These are phyloP conservation scores for Tenthredo livida DNA, from an alignment of 2,888 invertebrate genomes.

Conservation along the genomic window DNA sequence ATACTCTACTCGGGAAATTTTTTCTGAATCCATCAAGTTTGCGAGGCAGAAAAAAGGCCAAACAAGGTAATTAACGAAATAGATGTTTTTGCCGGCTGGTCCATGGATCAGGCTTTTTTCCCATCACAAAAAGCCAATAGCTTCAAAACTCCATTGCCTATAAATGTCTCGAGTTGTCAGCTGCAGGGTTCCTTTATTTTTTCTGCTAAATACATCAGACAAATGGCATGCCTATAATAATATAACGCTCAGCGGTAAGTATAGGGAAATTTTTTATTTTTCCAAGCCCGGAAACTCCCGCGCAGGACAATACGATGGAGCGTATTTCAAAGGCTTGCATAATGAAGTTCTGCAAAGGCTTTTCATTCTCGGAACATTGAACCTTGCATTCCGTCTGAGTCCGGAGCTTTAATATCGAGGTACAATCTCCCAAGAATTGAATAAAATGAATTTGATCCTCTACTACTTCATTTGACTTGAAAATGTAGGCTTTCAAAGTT, in stretches of 20 bases:
- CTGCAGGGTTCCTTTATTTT: background rate
- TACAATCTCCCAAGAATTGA: slow-evolving; percentile 2
- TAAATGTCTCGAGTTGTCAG: slow-evolving; percentile 19
- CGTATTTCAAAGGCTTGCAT: slow-evolving; percentile 12
- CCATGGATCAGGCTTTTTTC: background rate
- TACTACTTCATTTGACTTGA: background rate
- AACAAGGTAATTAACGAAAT: slow-evolving; percentile 32
- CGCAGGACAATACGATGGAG: background rate
- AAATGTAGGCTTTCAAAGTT: slow-evolving; percentile 1
- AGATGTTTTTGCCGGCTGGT: slow-evolving; percentile 8
- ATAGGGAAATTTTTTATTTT: slow-evolving; percentile 21
- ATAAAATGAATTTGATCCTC: slow-evolving; percentile 17
- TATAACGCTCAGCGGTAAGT: background rate
- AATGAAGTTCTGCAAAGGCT: background rate
- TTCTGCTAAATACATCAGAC: background rate
- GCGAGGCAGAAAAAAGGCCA: background rate
- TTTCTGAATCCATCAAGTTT: background rate
- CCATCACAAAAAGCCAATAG: background rate
- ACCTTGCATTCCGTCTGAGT: slow-evolving; percentile 18
- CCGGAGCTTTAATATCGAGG: background rate
- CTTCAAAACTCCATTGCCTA: slow-evolving; percentile 11
- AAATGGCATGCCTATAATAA: slow-evolving; percentile 13
- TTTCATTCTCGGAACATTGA: background rate
- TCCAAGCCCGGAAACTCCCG: background rate
- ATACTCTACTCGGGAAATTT: background rate